Base-by-base conservation (phyloP, 1,140 invertebrate genomes). In the Mya arenaria region DNA sequence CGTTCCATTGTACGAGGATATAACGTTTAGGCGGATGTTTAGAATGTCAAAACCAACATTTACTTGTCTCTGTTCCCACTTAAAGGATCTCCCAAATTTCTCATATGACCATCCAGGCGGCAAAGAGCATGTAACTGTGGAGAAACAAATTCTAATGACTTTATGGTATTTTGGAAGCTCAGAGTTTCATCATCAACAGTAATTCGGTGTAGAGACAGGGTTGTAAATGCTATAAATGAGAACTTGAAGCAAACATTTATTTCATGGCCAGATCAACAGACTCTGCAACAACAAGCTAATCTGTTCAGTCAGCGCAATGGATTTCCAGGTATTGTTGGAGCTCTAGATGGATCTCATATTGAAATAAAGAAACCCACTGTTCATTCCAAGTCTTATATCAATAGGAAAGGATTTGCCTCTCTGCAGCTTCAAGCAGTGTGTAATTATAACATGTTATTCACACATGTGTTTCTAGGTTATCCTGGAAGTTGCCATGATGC, bases 291-390 rank as follows among this genome's bases (percentile, higher is more conserved):
- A 69, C 36, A 41, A 41, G 66, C 34, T 41, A 44, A 69, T 39
- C 66, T 41, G 34, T 69, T 69, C 39, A 44, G 66, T 69, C 68
- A 60, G 37, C 66, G 68, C 30, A 79, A 71, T 69, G 71, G 62
- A 25, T 86, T 86, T 77, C 83, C 83, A 55, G 62, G 74, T 10
- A 75, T 86, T 30, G n/a, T 86, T 30, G 85, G 85, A 41, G 75
- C 65, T 2, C 30, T 86, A 5, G 83, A 84, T 77, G 83, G 83
- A 17, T 79, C 80, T 36, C 85, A 86, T 55, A 86, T 87, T 19
- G n/a, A 36, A 52, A 85, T 87, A 41, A 28, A 58, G 58, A 60
- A 71, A n/a, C 82, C 86, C 1, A 30, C 39, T 15, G 25, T 82
- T 48, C 56, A 84, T 32, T 55, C 65, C 17, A 19, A 78, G 32